These are phyloP conservation scores for Stegophylla sp. DNA, from an alignment of 2,888 invertebrate species.

Conservation along the genomic window DNA sequence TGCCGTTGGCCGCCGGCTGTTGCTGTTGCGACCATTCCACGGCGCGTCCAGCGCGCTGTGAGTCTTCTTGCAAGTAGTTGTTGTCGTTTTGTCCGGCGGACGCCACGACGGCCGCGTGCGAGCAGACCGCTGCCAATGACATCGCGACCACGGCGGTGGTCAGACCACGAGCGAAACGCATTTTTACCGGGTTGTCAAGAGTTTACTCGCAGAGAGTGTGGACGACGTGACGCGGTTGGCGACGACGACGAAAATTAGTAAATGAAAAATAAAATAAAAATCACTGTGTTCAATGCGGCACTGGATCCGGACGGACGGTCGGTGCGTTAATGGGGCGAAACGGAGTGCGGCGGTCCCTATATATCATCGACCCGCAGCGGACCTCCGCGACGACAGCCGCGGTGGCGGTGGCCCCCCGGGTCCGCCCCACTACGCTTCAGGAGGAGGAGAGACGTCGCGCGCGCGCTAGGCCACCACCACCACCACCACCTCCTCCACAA, in stretches of 20 bases:
- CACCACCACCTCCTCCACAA: neutral
- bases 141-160: conserved; percentile 15
- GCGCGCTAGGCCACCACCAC: neutral
- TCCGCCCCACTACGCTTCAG: conserved; percentile 11
- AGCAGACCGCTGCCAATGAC: neutral
- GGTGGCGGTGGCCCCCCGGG: neutral
- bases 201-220: too few species aligned
- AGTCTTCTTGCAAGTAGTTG: neutral
- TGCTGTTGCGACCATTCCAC: neutral
- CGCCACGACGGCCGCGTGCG: conserved; percentile 23
- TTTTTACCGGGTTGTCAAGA: neutral
- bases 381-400: too few species aligned
- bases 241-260: too few species aligned
- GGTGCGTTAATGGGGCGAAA: conserved; percentile 37
- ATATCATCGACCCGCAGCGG: conserved; percentile 48
- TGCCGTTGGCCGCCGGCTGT: conserved; percentile 16
- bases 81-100: neutral
- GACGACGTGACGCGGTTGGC: too few species aligned
- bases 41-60: neutral
- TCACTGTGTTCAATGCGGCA: neutral
- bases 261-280: too few species aligned
- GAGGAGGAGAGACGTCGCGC: neutral
- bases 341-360: conserved; percentile 35
- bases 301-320: conserved; percentile 5
- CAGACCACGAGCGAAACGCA: conserved; percentile 41